Base-by-base conservation (phyloP, 1,140 invertebrate species). In the Microplitis demolitor region DNA sequence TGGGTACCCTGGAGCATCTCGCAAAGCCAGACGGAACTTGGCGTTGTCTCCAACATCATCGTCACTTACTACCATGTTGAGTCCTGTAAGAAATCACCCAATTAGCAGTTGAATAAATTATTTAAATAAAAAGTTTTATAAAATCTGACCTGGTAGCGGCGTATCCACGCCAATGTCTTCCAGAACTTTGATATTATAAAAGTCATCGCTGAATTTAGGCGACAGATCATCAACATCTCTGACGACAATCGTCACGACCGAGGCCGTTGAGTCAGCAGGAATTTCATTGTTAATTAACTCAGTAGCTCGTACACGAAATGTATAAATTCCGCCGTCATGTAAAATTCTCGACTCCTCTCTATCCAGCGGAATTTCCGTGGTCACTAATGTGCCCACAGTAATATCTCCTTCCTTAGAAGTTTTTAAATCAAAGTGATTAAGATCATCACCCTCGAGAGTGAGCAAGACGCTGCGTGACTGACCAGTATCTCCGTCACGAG, bases 161-260 rank as follows among this genome's bases (percentile, higher is more conserved):
- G 91, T 92, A 0, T 90, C 90, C 72, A 90, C 90, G 76, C 91
- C 90, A 72, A 95, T 90, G 78, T 94, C 92, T 87, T 97, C 95
- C 0, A 92, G 90, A 54, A 96, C 92, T 0, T 89, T 91, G 13
- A 95, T 89, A 75, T 90, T 88, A 70, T 93, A 94, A 3, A 88
- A 80, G 0, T 90, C 82, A 71, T 90, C 86, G 76, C 92, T 94
- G 77, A 97, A 97, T 54, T 89, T 83, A 0, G 95, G 96, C 34
- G 89, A 85, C 73, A 96, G 92, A 81, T 97, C 95, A 78, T 97
- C 95, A 0, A 93, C 91, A 80, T 97, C 95, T 0, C 91, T 93
- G 4, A 97, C 91, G 1, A 96, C 92, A 34, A 97, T 91, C 0
- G 93, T 93, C 0, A 96, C 87, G 9, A 91, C 88, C 0, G 93